phyloP scores from a whole-genome alignment of 2,888 invertebrate species.

The Frankliniella intonsa region DNA sequence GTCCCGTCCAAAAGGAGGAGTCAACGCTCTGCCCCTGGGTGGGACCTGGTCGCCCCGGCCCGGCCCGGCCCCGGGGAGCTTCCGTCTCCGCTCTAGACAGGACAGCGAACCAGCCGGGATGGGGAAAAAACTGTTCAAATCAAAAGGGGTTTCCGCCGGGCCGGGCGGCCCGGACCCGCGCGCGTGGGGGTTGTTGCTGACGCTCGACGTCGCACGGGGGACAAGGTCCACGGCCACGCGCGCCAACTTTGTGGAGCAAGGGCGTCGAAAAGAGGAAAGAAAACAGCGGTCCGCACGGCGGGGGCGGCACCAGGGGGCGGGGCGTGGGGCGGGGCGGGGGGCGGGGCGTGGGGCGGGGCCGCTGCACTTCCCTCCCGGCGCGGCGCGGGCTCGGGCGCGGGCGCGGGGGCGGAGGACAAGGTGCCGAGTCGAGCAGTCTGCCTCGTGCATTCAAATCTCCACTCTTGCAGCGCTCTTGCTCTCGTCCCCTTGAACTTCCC shows the following conservation, averaged over 20 bases:
- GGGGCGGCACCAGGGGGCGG: neutral
- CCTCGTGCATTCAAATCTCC: slow-evolving; percentile 10
- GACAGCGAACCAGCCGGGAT: neutral
- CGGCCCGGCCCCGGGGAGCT: neutral
- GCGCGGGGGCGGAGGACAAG: neutral
- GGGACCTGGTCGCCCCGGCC: too few species aligned
- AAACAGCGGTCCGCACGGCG: neutral
- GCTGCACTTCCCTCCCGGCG: neutral
- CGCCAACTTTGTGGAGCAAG: too few species aligned
- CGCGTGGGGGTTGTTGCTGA: too few species aligned
- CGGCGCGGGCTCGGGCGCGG: neutral
- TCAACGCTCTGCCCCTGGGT: too few species aligned
- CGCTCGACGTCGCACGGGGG: too few species aligned
- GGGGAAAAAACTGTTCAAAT: neutral
- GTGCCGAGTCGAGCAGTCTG: neutral
- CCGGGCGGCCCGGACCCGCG: too few species aligned
- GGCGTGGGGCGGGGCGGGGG: neutral
- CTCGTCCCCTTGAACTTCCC: slow-evolving; percentile 3
- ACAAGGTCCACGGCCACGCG: too few species aligned
- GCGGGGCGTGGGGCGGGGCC: neutral
- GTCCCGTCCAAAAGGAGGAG: too few species aligned
- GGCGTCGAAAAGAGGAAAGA: too few species aligned
- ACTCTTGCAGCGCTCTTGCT: neutral
- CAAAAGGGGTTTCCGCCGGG: neutral
- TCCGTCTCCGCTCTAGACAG: neutral